A percentile compares a stretch with the other conserved stretches of the same genome.
phyloP scores from a whole-genome alignment of 2,888 invertebrate genomes.

The Scaptomyza tumidula region DNA sequence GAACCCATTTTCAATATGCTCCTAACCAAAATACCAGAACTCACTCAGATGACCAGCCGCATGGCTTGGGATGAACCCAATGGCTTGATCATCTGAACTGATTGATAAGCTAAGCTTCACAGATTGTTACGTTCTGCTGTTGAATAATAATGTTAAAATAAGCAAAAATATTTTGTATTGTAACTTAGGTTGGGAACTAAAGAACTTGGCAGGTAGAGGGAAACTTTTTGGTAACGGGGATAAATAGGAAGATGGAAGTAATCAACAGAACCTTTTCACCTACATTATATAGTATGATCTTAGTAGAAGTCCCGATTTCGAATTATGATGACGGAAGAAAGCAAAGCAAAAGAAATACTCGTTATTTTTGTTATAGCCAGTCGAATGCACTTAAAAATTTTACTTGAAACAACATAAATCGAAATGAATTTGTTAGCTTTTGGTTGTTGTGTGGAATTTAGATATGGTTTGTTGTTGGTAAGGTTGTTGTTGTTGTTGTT shows the following conservation, averaged over 20 bases:
- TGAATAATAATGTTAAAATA: neutral
- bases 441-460: neutral
- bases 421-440: neutral
- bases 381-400: neutral
- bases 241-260: too few species aligned
- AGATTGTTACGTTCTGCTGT: neutral
- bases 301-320: too few species aligned
- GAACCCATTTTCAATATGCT: slow-evolving; percentile 27
- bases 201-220: too few species aligned
- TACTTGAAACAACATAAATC: neutral
- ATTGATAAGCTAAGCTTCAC: neutral
- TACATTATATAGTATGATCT: too few species aligned
- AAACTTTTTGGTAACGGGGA: too few species aligned
- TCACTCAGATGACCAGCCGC: slow-evolving; percentile 11
- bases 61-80: neutral
- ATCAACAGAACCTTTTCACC: too few species aligned
- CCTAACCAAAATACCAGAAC: slow-evolving; percentile 32
- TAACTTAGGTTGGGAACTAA: too few species aligned
- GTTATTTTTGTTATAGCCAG: neutral
- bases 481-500: too few species aligned
- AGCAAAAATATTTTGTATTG: neutral
- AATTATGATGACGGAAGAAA: too few species aligned
- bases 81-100: neutral
- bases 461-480: neutral
- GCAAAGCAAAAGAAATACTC: too few species aligned